Evolutionary conservation across 2,888 invertebrate genomes (phyloP), one percentile per base, ranked within the genome.

Genomic region (Phaedon cochleariae): DNA sequence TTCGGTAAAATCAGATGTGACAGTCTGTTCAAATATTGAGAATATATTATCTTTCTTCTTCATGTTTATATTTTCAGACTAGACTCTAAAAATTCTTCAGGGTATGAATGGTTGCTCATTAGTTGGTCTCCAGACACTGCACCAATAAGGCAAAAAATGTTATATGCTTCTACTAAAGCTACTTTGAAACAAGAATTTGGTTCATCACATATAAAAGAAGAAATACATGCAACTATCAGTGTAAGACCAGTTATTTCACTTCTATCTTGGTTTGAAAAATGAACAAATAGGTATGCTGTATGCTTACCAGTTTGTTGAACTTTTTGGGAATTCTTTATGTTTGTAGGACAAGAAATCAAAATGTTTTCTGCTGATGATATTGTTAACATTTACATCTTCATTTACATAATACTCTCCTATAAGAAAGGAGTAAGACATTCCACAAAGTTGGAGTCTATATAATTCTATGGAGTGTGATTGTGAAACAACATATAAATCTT

Each of bases 111-210:
- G 98, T 83, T 98, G 7, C 87, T 96, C 59, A 90, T 97, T 59
- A 94, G 94, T 75, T 99, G 97, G 95, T 95, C 93, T 0, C 98
- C 98, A 0, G 98, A 98, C 79, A 89, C 89, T 62, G 94, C 97
- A 0, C 90, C 93, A 0, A 92, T 98, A 2, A 86, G 98, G 63
- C 92, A 96, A 79, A 99, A 99, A 84, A 98, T 99, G 98, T 85
- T 99, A 59, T 97, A 97, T 78, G 98, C 98, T 0, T 97, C 97
- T 0, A 98, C 98, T 0, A 96, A 97, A 84, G 96, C 98, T 0
- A 99, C 98, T 0, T 85, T 99, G 26, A 99, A 98, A 82, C 92
- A 92, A 78, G 97, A 98, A 82, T 99, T 99, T 84, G 98, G 98
- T 0, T 92, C 94, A 4, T 92, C 95, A 0, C 93, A 95, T 77